Evolutionary conservation across 92 coral and sea anemone genomes (phyloP), one percentile per base, ranked within the genome.

Genomic region (Parazoanthus atlanticus): DNA sequence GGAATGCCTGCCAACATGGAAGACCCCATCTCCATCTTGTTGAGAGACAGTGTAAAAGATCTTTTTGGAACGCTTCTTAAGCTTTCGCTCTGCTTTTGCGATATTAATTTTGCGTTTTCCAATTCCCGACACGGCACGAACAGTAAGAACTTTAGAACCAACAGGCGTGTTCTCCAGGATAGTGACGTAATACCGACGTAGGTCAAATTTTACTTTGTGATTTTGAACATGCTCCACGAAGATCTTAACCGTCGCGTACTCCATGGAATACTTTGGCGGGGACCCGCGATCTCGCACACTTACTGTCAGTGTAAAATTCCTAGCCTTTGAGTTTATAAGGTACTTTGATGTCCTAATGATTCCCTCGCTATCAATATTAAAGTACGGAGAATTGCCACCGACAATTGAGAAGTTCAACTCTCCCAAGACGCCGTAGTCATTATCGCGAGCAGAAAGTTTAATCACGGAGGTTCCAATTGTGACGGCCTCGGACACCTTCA

Each of bases 401-500:
- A 92, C 74, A 43, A 95, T 87, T 0, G 96, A 88, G 61, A 88
- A 95, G 69, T 85, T 92, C 25, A 93, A 88, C 52, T 85, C 92
- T 19, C 95, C 95, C 73, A 91, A 82, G 19, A 32, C 66, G 1
- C 98, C 98, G 38, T 88, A 85, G 78, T 95, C 98, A 46, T 61
- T 69, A 78, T 95, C 98, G 29, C 76, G 88, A 13, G 98, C 98
- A 29, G 92, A 79, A 7, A 95, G 85, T 52, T 89, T 86, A 28
- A 90, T 81, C 64, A 95, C 93, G 34, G 98, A 95, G 32, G 94
- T 93, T 13, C 95, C 98, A 31, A 92, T 76, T 61, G 92, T 87
- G 33, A 95, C 90, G 8, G 98, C 98, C 74, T 95, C 98, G 0
- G 98, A 93, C 61, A 95, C 98, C 21, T 86, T 81, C 21, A 92